Evolutionary conservation across 2,797 vertebrate species (phyloP).

Genomic region (Amniataba percoides): DNA sequence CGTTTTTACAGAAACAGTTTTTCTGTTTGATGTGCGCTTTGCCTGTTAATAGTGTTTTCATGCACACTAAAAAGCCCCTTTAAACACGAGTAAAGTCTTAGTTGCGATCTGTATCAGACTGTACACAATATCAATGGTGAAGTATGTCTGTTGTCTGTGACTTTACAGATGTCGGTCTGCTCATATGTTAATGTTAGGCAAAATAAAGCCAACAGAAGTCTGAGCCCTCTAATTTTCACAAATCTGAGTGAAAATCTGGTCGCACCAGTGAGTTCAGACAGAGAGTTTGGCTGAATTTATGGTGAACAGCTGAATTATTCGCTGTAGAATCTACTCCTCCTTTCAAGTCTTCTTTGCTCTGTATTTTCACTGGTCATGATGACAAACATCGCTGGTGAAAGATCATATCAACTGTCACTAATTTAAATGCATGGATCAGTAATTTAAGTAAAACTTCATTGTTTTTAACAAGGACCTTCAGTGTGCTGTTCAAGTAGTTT

Average conservation of each 20-base stretch:
- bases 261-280: neutral
- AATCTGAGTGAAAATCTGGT: neutral
- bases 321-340: neutral
- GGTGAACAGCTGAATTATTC: too few species aligned
- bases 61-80: conserved; percentile 1
- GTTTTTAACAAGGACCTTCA: neutral
- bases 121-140: neutral
- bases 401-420: neutral
- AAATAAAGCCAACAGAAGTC: neutral
- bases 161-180: neutral
- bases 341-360: neutral
- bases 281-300: neutral
- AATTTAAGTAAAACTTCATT: neutral
- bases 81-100: neutral
- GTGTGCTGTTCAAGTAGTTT: neutral
- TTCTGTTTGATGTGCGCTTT: conserved; percentile 15
- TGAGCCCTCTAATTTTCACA: too few species aligned
- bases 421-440: neutral
- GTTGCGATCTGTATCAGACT: neutral
- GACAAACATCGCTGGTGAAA: neutral
- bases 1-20: conserved; percentile 39
- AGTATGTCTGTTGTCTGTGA: neutral
- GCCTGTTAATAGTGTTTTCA: conserved; percentile 21
- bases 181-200: neutral
- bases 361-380: neutral